phyloP scores from a whole-genome alignment of 2,113 vertebrate genomes.

The Lethenteron camtschaticum region DNA sequence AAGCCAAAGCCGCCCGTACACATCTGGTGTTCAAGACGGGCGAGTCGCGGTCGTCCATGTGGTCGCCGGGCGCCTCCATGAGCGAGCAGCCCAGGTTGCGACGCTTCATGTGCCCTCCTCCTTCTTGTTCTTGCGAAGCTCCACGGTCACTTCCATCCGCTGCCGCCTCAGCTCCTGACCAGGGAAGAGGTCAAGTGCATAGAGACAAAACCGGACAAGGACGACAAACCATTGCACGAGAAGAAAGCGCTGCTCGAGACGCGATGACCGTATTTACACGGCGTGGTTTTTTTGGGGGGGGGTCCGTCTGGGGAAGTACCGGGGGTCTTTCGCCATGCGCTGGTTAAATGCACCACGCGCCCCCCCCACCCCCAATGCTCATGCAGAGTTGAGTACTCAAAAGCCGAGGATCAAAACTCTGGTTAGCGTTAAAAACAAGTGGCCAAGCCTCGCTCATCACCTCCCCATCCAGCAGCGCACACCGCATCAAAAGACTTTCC shows the following conservation, averaged over 20 bases:
- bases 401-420: no score
- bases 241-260: not conserved
- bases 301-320: not conserved
- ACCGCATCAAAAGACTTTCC: no score
- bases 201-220: not conserved
- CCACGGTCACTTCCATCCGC: constrained; percentile 55
- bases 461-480: no score
- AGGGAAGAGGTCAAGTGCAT: not conserved
- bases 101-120: constrained; percentile 71
- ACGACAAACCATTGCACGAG: not conserved
- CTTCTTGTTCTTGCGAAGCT: constrained; percentile 68
- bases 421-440: no score
- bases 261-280: not conserved
- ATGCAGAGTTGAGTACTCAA: no score
- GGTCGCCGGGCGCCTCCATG: no score
- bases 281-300: not conserved
- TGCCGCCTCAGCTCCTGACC: constrained; percentile 51
- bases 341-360: no score
- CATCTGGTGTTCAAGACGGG: no score
- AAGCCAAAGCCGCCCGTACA: no score
- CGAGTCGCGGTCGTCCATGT: no score
- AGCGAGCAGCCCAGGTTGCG: constrained; percentile 30
- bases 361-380: no score
- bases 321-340: not conserved
- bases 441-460: no score